phyloP scores from a whole-genome alignment of 2,888 invertebrate genomes.

The Latheticus oryzae region DNA sequence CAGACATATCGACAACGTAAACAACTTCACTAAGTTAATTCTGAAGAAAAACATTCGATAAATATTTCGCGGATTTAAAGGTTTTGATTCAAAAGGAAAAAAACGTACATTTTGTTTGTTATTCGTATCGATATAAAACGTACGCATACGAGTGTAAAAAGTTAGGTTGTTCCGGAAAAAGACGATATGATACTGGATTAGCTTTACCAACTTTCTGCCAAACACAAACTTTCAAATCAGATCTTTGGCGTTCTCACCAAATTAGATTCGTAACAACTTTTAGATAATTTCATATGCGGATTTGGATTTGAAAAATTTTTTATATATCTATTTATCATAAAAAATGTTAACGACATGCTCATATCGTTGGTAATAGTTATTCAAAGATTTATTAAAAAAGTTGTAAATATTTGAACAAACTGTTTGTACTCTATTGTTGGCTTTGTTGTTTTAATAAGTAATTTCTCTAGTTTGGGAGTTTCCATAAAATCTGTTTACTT shows the following conservation, averaged over 20 bases:
- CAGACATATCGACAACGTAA: constrained; percentile 24
- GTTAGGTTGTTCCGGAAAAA: constrained; percentile 14
- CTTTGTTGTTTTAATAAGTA: constrained; percentile 2
- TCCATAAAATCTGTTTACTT: not conserved
- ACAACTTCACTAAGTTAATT: constrained; percentile 35
- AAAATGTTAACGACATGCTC: no score
- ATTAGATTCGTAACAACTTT: constrained; percentile 21
- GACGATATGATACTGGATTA: no score
- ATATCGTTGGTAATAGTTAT: no score
- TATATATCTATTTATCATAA: no score
- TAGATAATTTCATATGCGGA: constrained; percentile 4
- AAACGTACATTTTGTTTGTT: constrained; percentile 10
- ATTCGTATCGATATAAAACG: constrained; percentile 3
- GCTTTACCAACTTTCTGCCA: constrained; percentile 18
- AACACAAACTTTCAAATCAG: constrained; percentile 5
- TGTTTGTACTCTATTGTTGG: no score
- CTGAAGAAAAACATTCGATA: constrained; percentile 18
- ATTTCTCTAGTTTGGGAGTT: not conserved
- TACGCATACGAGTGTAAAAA: constrained; percentile 15
- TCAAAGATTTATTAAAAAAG: constrained; percentile 1
- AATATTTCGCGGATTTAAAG: constrained; percentile 17
- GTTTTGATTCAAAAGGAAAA: constrained; percentile 18
- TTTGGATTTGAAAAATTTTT: no score
- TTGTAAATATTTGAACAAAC: not conserved
- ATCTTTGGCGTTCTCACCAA: constrained; percentile 2